Evolutionary conservation across 2,113 vertebrate genomes (phyloP).

Genomic region (Antechinus flavipes): DNA sequence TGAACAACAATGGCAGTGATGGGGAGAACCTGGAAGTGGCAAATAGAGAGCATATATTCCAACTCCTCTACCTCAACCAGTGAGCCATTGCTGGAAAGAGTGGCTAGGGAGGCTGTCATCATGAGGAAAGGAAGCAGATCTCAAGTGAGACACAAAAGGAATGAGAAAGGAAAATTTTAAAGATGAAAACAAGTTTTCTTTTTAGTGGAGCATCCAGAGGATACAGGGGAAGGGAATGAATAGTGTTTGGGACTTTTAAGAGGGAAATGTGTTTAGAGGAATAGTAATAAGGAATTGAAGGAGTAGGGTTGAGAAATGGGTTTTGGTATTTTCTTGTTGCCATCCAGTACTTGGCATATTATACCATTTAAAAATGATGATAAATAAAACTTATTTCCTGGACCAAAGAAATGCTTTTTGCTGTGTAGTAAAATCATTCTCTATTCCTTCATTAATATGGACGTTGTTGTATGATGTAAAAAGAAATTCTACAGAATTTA

Average conservation of each 20-base stretch:
- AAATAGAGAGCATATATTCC: not conserved
- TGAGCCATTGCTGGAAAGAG: not conserved
- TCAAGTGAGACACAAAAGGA: not conserved
- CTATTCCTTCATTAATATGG: constrained; percentile 36
- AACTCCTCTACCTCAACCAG: not conserved
- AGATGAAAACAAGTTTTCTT: not conserved
- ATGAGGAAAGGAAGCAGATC: not conserved
- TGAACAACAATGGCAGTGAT: not conserved
- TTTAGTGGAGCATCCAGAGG: not conserved
- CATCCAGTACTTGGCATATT: not conserved
- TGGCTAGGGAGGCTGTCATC: not conserved
- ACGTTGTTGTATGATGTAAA: constrained; percentile 3
- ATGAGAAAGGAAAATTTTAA: not conserved
- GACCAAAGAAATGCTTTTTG: not conserved
- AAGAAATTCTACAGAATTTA: not conserved
- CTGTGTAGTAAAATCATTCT: not conserved
- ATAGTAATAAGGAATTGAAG: not conserved
- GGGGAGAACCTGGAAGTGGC: not conserved
- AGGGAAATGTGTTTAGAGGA: not conserved
- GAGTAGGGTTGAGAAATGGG: not conserved
- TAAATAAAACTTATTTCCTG: not conserved
- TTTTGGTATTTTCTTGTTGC: not conserved
- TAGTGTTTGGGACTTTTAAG: not conserved
- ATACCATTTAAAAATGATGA: not conserved
- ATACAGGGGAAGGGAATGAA: too few relatives aligned